phyloP scores from a whole-genome alignment of 2,113 vertebrate genomes.

The Nipponia nippon region DNA sequence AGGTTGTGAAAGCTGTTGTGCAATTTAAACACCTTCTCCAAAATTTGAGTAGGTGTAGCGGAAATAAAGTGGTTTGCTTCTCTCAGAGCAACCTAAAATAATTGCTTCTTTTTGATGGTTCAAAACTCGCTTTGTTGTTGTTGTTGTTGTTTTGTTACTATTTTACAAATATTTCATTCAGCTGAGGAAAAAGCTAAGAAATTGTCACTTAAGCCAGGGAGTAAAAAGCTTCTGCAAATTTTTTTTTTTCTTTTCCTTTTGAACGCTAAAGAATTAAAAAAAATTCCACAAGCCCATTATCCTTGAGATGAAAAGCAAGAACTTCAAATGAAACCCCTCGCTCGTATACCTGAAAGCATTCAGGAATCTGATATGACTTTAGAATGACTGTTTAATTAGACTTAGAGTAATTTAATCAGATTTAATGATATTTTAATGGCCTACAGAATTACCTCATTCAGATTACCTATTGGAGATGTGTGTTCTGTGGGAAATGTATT shows the following conservation, averaged over 20 bases:
- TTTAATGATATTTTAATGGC: slow-evolving; percentile 18
- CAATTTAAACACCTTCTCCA: background rate
- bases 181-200: background rate
- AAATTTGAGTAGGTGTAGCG: background rate
- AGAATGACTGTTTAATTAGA: background rate
- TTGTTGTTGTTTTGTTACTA: background rate
- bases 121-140: background rate
- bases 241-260: background rate
- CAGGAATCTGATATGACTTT: background rate
- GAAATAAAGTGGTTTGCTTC: background rate
- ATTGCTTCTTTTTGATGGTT: background rate
- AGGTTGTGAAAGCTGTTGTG: background rate
- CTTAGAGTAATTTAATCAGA: background rate
- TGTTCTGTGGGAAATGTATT: background rate
- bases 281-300: background rate
- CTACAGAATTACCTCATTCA: background rate
- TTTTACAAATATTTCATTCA: background rate
- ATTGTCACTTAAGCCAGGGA: background rate
- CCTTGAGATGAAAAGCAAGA: background rate
- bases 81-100: background rate
- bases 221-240: background rate
- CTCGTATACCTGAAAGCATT: background rate
- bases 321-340: background rate
- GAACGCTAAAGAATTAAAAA: background rate
- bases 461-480: background rate